Percentiles rank a stretch among this genome's conserved stretches.
These are phyloP conservation scores for Rafetus swinhoei DNA, from an alignment of 2,113 vertebrate genomes.

Conservation along the genomic window DNA sequence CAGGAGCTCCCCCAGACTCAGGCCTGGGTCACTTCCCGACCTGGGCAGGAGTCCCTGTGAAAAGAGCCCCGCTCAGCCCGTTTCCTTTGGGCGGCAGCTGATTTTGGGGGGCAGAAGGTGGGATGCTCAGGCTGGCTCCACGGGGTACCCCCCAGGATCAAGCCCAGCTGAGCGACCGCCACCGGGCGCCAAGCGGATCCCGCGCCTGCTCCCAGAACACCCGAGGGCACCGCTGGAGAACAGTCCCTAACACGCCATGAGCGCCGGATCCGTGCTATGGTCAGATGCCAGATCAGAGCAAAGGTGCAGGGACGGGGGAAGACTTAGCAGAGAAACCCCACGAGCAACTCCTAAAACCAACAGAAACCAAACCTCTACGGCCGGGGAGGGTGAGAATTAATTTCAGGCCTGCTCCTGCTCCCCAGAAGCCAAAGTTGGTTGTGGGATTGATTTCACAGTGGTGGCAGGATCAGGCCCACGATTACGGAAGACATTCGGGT, in stretches of 20 bases:
- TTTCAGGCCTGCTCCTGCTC: background rate
- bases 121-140: background rate
- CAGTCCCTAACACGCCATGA: too few species aligned
- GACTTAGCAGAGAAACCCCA: background rate
- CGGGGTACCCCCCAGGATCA: background rate
- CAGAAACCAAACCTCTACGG: background rate
- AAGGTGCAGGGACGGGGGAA: background rate
- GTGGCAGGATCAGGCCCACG: background rate
- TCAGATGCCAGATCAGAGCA: background rate
- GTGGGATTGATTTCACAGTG: background rate
- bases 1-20: background rate
- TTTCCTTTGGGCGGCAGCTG: background rate
- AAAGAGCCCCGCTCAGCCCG: background rate
- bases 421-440: background rate
- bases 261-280: background rate
- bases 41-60: background rate
- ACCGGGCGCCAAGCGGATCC: background rate
- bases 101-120: background rate
- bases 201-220: background rate
- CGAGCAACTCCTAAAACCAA: background rate
- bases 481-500: background rate
- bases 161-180: background rate
- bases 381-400: background rate
- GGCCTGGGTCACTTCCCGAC: background rate
- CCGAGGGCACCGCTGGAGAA: too few species aligned